A percentile compares a stretch with the other conserved stretches of the same genome.
phyloP scores from a whole-genome alignment of 2,113 vertebrate genomes.

The Phrynocephalus versicolor region DNA sequence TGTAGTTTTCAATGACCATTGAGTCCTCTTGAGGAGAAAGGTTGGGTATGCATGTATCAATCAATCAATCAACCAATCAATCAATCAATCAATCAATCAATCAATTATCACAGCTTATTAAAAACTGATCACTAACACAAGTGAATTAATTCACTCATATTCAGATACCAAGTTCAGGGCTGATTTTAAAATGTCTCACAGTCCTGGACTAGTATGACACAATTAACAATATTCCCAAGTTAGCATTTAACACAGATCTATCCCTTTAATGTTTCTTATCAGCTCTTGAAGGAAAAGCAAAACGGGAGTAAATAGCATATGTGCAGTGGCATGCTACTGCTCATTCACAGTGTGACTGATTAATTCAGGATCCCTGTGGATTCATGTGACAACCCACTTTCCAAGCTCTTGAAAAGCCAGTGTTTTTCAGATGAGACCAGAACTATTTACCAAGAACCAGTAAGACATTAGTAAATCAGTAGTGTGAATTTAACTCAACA shows the following conservation, averaged over 20 bases:
- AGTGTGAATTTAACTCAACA: background rate
- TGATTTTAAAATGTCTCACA: background rate
- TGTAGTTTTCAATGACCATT: no score
- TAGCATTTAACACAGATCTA: no score
- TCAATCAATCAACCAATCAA: no score
- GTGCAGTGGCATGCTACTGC: background rate
- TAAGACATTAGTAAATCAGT: background rate
- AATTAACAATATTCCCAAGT: background rate
- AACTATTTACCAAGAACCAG: background rate
- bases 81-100: background rate
- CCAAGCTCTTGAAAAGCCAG: background rate
- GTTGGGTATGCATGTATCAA: no score
- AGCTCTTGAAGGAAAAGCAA: background rate
- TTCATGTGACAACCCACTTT: background rate
- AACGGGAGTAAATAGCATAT: background rate
- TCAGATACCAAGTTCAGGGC: background rate
- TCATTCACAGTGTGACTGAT: background rate
- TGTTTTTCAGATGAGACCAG: fast-evolving
- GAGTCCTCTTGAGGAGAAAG: no score
- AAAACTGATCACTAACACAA: background rate
- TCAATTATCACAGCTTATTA: background rate
- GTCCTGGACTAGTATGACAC: background rate
- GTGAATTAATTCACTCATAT: background rate
- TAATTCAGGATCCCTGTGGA: background rate
- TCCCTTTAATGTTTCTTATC: background rate